These are phyloP conservation scores for Lasioglossum vierecki DNA, from an alignment of 2,888 invertebrate genomes.

Conservation along the genomic window DNA sequence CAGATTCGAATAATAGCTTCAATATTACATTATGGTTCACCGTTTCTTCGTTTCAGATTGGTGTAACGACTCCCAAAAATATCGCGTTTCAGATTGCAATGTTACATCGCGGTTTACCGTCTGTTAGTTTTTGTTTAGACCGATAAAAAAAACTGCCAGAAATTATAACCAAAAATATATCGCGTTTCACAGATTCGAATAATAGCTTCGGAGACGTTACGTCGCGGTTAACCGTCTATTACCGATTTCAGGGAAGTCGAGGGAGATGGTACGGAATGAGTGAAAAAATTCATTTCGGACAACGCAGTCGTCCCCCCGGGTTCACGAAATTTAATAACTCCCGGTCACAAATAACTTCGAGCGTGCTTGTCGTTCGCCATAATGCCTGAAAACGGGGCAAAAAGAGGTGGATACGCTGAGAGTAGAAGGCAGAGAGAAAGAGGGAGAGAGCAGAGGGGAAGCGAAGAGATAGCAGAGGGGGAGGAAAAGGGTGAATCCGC, in stretches of 20 bases:
- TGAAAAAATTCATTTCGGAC: conserved; percentile 6
- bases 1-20: too few relatives aligned
- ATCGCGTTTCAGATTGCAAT: not conserved
- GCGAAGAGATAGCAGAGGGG: not conserved
- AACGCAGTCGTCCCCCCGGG: not conserved
- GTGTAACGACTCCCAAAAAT: not conserved
- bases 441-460: too few relatives aligned
- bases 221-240: not conserved
- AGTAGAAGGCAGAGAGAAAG: not conserved
- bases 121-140: not conserved
- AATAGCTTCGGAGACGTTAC: not conserved
- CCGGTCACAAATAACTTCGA: conserved; percentile 24
- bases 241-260: not conserved
- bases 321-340: conserved; percentile 48
- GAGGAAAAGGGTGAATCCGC: conserved; percentile 14
- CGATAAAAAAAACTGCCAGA: not conserved
- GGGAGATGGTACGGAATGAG: not conserved
- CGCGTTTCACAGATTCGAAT: not conserved
- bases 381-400: not conserved
- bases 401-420: not conserved
- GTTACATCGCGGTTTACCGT: not conserved
- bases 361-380: conserved; percentile 12
- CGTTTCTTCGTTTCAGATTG: not conserved
- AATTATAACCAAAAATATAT: not conserved
- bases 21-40: too few relatives aligned